Conservation (phyloP, 2,113 vertebrate genomes). For the Psilopsiagon aurifrons region DNA sequence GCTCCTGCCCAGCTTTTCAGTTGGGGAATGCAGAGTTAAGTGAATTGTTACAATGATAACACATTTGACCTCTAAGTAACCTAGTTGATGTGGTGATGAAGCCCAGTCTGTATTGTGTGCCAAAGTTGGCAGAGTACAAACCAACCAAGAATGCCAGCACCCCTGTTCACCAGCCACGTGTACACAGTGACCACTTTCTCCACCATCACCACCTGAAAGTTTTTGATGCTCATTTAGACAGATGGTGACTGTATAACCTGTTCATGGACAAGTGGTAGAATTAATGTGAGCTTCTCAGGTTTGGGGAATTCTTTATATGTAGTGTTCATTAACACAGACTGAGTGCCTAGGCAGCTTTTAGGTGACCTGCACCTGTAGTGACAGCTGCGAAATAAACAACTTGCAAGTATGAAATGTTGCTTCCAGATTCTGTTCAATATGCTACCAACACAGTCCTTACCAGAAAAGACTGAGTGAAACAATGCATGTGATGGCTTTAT, state of each 20-base stretch:
- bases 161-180: not conserved
- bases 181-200: not conserved
- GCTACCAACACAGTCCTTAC: not conserved
- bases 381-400: not conserved
- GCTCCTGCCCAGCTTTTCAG: not conserved
- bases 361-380: not conserved
- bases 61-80: not conserved
- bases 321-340: not conserved
- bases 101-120: not conserved
- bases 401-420: not conserved
- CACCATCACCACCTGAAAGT: not conserved
- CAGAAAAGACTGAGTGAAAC: not conserved
- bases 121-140: not conserved
- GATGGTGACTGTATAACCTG: not conserved
- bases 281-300: not conserved
- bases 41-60: not conserved
- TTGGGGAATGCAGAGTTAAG: rapidly evolving
- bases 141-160: not conserved
- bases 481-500: not conserved
- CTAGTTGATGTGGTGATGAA: not conserved
- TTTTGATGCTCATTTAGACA: not conserved
- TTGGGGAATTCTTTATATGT: not conserved
- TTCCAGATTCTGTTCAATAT: not conserved
- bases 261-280: not conserved
- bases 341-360: not conserved